phyloP scores from a whole-genome alignment of 2,888 invertebrate genomes.

The Exephanes ischioxanthus region DNA sequence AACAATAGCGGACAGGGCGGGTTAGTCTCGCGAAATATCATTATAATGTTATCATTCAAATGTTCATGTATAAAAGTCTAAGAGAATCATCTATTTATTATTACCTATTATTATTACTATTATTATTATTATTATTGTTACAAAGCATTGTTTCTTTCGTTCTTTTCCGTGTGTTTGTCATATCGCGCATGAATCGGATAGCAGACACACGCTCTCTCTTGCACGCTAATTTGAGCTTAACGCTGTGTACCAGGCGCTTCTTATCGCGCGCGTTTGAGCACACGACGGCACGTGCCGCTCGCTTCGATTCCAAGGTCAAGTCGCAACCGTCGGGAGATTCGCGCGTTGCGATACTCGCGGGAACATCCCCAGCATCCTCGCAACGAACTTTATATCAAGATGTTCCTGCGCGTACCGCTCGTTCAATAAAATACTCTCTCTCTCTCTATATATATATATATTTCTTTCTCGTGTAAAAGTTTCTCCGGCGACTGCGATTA shows the following conservation, averaged over 20 bases:
- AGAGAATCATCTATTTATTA: slow-evolving; percentile 71
- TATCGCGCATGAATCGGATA: slow-evolving; percentile 77
- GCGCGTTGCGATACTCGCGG: slow-evolving; percentile 21
- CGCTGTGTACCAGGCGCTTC: slow-evolving; percentile 67
- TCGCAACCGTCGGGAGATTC: slow-evolving; percentile 32
- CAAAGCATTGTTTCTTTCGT: slow-evolving; percentile 75
- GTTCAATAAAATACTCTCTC: slow-evolving; percentile 54
- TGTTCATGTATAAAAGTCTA: slow-evolving; percentile 73
- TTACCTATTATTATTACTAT: slow-evolving; percentile 69
- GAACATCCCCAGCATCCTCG: slow-evolving; percentile 66
- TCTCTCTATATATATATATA: slow-evolving; percentile 17
- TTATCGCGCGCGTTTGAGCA: slow-evolving; percentile 65
- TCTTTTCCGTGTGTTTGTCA: slow-evolving; percentile 76
- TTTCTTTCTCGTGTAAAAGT: slow-evolving; percentile 28
- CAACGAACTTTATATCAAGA: slow-evolving; percentile 43
- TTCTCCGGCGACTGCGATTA: slow-evolving; percentile 23
- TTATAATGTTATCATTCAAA: slow-evolving; percentile 69
- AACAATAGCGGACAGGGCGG: slow-evolving; percentile 34
- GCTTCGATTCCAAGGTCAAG: slow-evolving; percentile 52
- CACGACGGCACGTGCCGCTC: slow-evolving; percentile 61
- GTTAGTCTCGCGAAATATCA: slow-evolving; percentile 51
- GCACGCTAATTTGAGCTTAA: slow-evolving; percentile 78
- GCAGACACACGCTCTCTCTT: slow-evolving; percentile 74
- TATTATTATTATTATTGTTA: slow-evolving; percentile 75
- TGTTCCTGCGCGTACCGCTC: slow-evolving; percentile 63